Evolutionary conservation across 2,113 vertebrate genomes (phyloP), one percentile per base, ranked within the genome.

Genomic region (Catagonus wagneri): DNA sequence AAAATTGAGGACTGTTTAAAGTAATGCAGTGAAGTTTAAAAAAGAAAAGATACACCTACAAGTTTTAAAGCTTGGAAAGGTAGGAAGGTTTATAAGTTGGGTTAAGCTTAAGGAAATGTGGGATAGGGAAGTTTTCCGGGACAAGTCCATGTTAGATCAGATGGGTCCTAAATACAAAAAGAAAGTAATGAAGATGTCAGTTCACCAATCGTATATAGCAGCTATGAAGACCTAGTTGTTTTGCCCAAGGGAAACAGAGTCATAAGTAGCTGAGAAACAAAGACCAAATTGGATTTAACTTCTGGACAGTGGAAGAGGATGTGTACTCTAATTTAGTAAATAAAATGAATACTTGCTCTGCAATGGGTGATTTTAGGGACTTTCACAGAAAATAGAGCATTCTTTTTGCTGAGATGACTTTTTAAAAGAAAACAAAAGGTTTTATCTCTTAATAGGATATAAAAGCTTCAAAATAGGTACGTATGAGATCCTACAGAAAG

Each of bases 1-100:
- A n/a, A n/a, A 88, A 54, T n/a, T 81, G 75, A 88, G 20, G 10
- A 52, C 25, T 72, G 12, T 94, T 94, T 88, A 44, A 88, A 87
- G 6, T 93, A 72, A 63, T 32, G 65, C 19, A 78, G 11, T 81
- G 65, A 56, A 63, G 7, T 54, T 79, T 19, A 22, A 2, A 15
- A 34, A 54, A 89, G 20, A 44, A 83, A 83, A 54, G 36, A 29
- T 44, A 72, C 7, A 63, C 12, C 20, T 72, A 20, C 65, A 80
- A 81, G 39, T 94, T 61, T 80, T 88, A 72, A 88, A 80, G 39
- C 10, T 63, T 72, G 39, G 27, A 72, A 88, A n/a, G 3, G 14
- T 71, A 88, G 66, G 27, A 72, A 83, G 10, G 36, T 83, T 72
- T 72, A 83, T 66, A 72, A 61, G 19, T 72, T 88, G 56, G 14